Evolutionary conservation across 2,113 vertebrate genomes (phyloP).

Genomic region (Oryzias woworae): DNA sequence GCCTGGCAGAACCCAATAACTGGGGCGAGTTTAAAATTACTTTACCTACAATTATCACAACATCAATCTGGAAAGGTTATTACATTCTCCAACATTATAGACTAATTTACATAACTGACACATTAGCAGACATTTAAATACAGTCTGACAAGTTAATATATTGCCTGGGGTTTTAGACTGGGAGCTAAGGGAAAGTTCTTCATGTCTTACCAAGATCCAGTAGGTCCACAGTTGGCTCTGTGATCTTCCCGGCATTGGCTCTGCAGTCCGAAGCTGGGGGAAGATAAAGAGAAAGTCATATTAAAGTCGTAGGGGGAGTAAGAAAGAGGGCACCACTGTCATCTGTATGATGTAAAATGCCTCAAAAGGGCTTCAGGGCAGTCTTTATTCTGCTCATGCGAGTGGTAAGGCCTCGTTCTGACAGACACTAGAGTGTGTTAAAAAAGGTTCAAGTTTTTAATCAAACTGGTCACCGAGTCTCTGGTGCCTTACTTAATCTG

Average conservation of each 20-base stretch:
- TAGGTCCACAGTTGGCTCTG: conserved; percentile 88
- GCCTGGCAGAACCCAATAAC: conserved; percentile 8
- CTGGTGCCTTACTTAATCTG: too few species aligned
- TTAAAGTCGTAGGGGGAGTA: not conserved
- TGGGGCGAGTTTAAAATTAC: conserved; percentile 4
- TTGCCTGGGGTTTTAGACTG: not conserved
- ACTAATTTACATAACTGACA: conserved; percentile 12
- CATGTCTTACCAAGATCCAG: conserved; percentile 91
- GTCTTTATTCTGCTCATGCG: too few species aligned
- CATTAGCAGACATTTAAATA: conserved; percentile 7
- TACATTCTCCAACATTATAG: not conserved
- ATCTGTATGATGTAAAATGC: too few species aligned
- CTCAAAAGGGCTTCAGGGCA: too few species aligned
- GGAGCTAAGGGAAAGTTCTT: not conserved
- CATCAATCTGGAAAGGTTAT: conserved; percentile 16
- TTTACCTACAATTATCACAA: conserved; percentile 15
- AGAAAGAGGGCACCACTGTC: not conserved
- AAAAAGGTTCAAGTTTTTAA: too few species aligned
- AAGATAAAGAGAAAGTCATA: conserved; percentile 28
- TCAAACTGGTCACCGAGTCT: too few species aligned
- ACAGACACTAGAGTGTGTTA: too few species aligned
- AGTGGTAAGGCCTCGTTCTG: too few species aligned
- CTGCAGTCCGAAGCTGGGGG: conserved; percentile 79
- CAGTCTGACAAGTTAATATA: conserved; percentile 15
- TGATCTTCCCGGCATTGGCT: conserved; percentile 84